A percentile compares a stretch with the other conserved stretches of the same genome.
Conservation (phyloP, 2,797 vertebrate species). For the Danio tinwini region DNA sequence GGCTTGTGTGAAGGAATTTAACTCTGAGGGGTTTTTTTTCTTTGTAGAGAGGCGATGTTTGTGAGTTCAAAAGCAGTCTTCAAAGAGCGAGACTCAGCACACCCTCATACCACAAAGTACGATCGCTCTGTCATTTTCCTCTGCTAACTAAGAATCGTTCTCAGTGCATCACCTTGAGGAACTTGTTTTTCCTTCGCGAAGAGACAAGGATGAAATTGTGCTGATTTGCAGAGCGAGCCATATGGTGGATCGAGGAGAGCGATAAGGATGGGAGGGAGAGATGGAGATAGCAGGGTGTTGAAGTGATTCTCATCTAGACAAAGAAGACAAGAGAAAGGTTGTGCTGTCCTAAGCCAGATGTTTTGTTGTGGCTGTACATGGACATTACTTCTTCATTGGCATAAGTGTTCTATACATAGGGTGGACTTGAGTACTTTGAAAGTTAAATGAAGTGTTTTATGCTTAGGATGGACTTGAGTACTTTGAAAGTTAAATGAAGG, state of each 20-base stretch:
- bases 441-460: neutral
- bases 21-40: slow-evolving; percentile 46
- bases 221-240: slow-evolving; percentile 61
- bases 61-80: slow-evolving; percentile 56
- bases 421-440: neutral
- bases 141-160: slow-evolving; percentile 28
- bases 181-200: slow-evolving; percentile 37
- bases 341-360: slow-evolving; percentile 45
- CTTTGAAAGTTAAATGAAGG: neutral
- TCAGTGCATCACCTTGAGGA: slow-evolving; percentile 52
- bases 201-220: slow-evolving; percentile 57
- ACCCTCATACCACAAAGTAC: slow-evolving; percentile 54
- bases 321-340: slow-evolving; percentile 34
- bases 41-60: slow-evolving; percentile 37
- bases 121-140: slow-evolving; percentile 33
- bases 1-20: slow-evolving; percentile 53
- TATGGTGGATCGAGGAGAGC: slow-evolving; percentile 60
- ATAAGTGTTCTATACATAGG: neutral
- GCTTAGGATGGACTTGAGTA: neutral
- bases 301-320: slow-evolving; percentile 24
- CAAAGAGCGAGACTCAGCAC: slow-evolving; percentile 44
- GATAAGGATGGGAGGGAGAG: slow-evolving; percentile 35
- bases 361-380: slow-evolving; percentile 20
- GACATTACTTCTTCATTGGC: slow-evolving; percentile 1
- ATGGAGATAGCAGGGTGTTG: slow-evolving; percentile 23